Conservation (phyloP, 2,797 vertebrate genomes). For the Huso huso region DNA sequence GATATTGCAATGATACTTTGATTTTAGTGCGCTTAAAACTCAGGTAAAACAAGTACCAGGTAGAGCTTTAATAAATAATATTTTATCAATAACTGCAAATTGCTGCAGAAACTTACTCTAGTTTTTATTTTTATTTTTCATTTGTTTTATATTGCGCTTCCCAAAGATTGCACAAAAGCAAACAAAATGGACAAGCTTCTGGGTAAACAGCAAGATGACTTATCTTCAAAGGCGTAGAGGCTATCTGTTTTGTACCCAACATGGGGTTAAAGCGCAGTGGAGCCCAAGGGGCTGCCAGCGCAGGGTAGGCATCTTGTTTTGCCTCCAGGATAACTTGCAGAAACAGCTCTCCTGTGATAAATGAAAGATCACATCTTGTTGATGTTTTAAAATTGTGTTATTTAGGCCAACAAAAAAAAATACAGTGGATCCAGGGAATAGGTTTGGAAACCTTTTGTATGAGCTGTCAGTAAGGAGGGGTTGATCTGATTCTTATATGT, state of each 20-base stretch:
- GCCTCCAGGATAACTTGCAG: conserved; percentile 1
- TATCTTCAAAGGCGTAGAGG: conserved; percentile 15
- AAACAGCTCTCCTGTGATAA: conserved; percentile 21
- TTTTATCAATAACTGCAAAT: too few species aligned
- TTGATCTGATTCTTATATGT: too few species aligned
- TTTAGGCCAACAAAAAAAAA: conserved; percentile 17
- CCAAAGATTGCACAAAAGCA: conserved; percentile 1
- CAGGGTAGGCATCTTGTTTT: conserved; percentile 15
- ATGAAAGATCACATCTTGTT: conserved; percentile 22
- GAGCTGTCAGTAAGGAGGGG: conserved; percentile 28
- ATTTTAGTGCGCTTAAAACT: too few species aligned
- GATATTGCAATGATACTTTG: too few species aligned
- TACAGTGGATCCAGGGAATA: conserved; percentile 17
- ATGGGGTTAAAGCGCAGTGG: conserved; percentile 6
- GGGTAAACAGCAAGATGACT: conserved; percentile 9
- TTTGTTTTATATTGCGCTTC: neutral
- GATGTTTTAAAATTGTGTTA: conserved; percentile 28
- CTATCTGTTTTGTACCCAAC: conserved; percentile 19
- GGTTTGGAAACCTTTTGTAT: conserved; percentile 24
- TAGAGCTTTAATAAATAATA: too few species aligned
- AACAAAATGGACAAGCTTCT: neutral
- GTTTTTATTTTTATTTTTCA: too few species aligned
- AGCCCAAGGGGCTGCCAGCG: conserved; percentile 13
- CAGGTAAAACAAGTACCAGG: too few species aligned
- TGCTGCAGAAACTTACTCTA: too few species aligned